Evolutionary conservation across 2,797 vertebrate genomes (phyloP).

Genomic region (Brachymystax lenok): DNA sequence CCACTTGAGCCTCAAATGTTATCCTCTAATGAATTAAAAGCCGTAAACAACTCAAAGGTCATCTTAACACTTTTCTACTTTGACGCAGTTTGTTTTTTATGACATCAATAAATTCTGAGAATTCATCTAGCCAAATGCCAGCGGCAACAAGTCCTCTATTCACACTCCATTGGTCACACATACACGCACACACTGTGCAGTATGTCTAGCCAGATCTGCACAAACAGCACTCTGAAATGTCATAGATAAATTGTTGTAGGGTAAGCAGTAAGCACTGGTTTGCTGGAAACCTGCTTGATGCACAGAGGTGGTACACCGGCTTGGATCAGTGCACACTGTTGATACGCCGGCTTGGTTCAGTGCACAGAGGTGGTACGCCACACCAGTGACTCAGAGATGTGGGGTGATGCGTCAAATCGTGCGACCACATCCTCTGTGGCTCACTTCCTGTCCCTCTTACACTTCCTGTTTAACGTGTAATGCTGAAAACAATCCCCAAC

Average conservation of each 20-base stretch:
- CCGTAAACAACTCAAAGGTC: conserved; percentile 7
- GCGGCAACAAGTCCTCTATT: conserved; percentile 5
- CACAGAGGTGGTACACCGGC: neutral
- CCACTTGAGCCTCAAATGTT: no score
- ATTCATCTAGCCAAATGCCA: conserved; percentile 1
- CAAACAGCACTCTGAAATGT: neutral
- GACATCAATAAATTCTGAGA: conserved; percentile 9
- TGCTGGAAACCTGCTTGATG: neutral
- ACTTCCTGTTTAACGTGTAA: conserved; percentile 39
- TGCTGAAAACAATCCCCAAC: conserved; percentile 7
- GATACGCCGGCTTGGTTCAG: neutral
- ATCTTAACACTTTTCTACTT: conserved; percentile 11
- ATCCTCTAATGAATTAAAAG: neutral
- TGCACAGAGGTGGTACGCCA: neutral
- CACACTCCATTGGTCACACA: neutral
- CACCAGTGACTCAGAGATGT: conserved; percentile 1
- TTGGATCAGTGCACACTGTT: neutral
- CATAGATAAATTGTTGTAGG: neutral
- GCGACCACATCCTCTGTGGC: conserved; percentile 60
- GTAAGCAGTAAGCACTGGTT: neutral
- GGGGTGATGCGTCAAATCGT: neutral
- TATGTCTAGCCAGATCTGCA: neutral
- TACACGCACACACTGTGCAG: neutral
- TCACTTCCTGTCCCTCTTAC: conserved; percentile 47
- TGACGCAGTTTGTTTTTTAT: conserved; percentile 9